Evolutionary conservation across 1,140 invertebrate species (phyloP).

Genomic region (Coelopa frigida): DNA sequence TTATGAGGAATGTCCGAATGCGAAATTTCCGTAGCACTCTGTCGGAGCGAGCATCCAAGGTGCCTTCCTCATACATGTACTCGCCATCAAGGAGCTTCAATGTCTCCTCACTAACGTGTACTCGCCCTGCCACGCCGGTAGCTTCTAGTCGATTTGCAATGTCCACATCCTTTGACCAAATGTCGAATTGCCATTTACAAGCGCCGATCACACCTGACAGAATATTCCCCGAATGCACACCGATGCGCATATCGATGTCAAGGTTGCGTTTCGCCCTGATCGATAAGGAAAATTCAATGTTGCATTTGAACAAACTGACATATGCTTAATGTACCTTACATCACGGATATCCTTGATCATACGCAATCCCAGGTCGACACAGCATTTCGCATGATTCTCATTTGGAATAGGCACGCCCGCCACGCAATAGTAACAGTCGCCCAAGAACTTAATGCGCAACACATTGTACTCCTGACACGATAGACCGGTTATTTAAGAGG

Average conservation of each 20-base stretch:
- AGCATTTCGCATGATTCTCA: slow-evolving; percentile 76
- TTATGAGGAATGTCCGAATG: slow-evolving; percentile 67
- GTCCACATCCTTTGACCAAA: slow-evolving; percentile 92
- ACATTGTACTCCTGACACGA: slow-evolving; percentile 60
- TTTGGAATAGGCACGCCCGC: slow-evolving; percentile 75
- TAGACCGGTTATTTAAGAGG: too few species aligned
- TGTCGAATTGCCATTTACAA: slow-evolving; percentile 93
- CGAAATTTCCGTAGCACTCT: slow-evolving; percentile 61
- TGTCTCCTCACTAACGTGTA: slow-evolving; percentile 78
- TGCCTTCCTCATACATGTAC: slow-evolving; percentile 53
- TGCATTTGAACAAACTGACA: too few species aligned
- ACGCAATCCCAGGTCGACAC: slow-evolving; percentile 77
- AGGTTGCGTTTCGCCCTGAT: slow-evolving; percentile 66
- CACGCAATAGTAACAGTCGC: slow-evolving; percentile 91
- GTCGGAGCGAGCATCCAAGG: slow-evolving; percentile 58
- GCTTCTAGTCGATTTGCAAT: slow-evolving; percentile 95
- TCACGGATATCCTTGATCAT: slow-evolving; percentile 87
- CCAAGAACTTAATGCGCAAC: slow-evolving; percentile 82
- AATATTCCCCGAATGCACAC: slow-evolving; percentile 87
- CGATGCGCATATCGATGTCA: slow-evolving; percentile 92
- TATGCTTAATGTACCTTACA: slow-evolving; percentile 57
- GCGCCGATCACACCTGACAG: slow-evolving; percentile 84
- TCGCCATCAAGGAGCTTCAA: slow-evolving; percentile 59
- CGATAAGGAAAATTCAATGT: too few species aligned
- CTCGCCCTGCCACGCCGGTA: slow-evolving; percentile 77